Base-by-base conservation (phyloP, 2,888 invertebrate genomes). In the Oxystoma pomonae region DNA sequence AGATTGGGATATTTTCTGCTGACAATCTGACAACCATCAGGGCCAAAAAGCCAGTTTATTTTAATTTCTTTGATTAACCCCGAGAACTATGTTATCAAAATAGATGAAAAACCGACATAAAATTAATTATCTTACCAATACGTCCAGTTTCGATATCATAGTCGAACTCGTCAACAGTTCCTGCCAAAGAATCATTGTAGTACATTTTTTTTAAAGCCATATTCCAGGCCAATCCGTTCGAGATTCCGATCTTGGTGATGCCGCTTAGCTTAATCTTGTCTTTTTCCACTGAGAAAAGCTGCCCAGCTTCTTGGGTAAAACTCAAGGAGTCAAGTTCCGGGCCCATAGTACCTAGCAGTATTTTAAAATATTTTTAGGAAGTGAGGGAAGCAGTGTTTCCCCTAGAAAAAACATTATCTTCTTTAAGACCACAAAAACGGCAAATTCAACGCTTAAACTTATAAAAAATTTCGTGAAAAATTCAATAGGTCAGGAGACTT, bases 141-240 rank as follows among this genome's bases (percentile, higher is more conserved):
- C 70, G 74, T 57, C 84, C 86, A 50, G 77, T 81, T 2, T 79
- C 78, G 0, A 85, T 70, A 70, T 91, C 84, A 71, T 84, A 92
- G 75, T 92, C 88, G 84, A 71, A 71, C 1, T 85, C 87, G 68
- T 84, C 87, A 12, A 92, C 81, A 64, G 85, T 84, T 51, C 82
- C 77, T 0, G 87, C 86, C 0, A 84, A 81, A 0, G 90, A 86
- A 78, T 93, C 92, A 21, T 90, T 90, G 76, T 88, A 92, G 78
- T 89, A 92, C 83, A 92, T 86, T 69, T 83, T 85, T 64, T 84
- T 84, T 70, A 85, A 84, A 73, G 88, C 86, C 0, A 77, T 71
- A 20, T 85, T 87, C 90, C 92, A 93, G 0, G 88, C 87, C 1
- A 92, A 78, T 1, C 92, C 93, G 73, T 92, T 93, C 1, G 77